Percentiles rank a stretch among this genome's conserved stretches.
phyloP scores from a whole-genome alignment of 2,888 invertebrate genomes.

The Neoascia interrupta region DNA sequence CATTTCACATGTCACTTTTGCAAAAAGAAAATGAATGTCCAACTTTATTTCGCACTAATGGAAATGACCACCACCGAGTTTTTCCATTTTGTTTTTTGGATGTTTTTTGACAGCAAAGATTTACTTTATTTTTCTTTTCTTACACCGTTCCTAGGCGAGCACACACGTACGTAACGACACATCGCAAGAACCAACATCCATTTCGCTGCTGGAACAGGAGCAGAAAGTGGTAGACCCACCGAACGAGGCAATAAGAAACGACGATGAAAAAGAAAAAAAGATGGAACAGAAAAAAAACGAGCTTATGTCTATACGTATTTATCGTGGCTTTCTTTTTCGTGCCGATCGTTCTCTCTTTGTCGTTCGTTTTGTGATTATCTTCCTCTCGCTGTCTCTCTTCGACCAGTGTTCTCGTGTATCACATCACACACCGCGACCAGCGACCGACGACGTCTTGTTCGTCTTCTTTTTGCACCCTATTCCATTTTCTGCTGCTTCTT shows the following conservation, averaged over 20 bases:
- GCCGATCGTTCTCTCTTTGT: neutral
- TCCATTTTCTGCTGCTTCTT: conserved; percentile 35
- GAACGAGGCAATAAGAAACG: conserved; percentile 24
- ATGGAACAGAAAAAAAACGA: conserved; percentile 24
- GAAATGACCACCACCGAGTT: conserved; percentile 23
- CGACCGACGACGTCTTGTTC: too few species aligned
- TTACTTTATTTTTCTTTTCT: neutral
- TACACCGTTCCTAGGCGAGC: conserved; percentile 10
- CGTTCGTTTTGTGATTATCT: neutral
- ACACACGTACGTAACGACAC: conserved; percentile 21
- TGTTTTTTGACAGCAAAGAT: conserved; percentile 8
- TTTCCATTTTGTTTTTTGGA: conserved; percentile 25
- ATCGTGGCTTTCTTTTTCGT: conserved; percentile 32
- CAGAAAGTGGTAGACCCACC: conserved; percentile 17
- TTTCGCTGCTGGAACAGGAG: conserved; percentile 29
- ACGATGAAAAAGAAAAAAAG: conserved; percentile 5
- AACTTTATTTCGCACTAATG: neutral
- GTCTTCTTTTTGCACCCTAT: conserved; percentile 28
- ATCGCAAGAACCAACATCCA: conserved; percentile 16
- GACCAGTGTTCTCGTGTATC: too few species aligned
- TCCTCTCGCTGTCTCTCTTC: conserved; percentile 3
- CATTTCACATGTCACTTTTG: conserved; percentile 49
- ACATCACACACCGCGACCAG: too few species aligned
- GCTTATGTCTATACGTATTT: conserved; percentile 48
- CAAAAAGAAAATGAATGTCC: neutral